Conservation (phyloP, 2,888 invertebrate genomes). For the Apotomis betuletana region DNA sequence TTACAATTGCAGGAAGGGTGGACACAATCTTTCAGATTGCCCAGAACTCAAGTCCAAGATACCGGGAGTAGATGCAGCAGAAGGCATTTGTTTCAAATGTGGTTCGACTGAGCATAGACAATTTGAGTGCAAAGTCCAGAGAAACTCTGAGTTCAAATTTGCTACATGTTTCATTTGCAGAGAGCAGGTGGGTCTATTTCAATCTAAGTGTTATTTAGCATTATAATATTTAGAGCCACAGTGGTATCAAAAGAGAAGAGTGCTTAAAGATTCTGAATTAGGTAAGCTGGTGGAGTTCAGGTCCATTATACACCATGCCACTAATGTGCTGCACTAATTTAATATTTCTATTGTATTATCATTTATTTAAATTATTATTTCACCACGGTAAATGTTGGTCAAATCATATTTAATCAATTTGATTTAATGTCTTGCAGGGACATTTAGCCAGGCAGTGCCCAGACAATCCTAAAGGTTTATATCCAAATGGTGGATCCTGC, state of each 20-base stretch:
- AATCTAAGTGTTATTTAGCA: not conserved
- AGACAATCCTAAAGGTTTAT: conserved; percentile 93
- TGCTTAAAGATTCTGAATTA: no score
- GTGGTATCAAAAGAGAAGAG: no score
- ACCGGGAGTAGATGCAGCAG: conserved; percentile 74
- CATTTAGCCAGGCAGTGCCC: conserved; percentile 95
- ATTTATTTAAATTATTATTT: no score
- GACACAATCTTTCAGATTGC: conserved; percentile 92
- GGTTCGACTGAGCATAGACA: conserved; percentile 94
- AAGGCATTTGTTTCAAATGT: conserved; percentile 94
- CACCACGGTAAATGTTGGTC: not conserved
- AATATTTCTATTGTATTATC: no score
- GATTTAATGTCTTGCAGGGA: conserved; percentile 74
- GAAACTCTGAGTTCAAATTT: conserved; percentile 87
- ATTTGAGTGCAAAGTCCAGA: conserved; percentile 88
- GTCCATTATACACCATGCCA: no score
- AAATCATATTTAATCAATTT: conserved; percentile 17
- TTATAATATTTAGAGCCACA: not conserved
- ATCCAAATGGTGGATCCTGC: conserved; percentile 93
- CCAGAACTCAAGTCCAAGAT: conserved; percentile 86
- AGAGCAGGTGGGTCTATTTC: conserved; percentile 81
- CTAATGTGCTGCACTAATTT: no score
- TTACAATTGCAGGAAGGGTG: conserved; percentile 90
- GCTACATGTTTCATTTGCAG: conserved; percentile 95
- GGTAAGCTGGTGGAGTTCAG: no score